Base-by-base conservation (phyloP, 2,888 invertebrate species). In the Tetragonisca angustula region DNA sequence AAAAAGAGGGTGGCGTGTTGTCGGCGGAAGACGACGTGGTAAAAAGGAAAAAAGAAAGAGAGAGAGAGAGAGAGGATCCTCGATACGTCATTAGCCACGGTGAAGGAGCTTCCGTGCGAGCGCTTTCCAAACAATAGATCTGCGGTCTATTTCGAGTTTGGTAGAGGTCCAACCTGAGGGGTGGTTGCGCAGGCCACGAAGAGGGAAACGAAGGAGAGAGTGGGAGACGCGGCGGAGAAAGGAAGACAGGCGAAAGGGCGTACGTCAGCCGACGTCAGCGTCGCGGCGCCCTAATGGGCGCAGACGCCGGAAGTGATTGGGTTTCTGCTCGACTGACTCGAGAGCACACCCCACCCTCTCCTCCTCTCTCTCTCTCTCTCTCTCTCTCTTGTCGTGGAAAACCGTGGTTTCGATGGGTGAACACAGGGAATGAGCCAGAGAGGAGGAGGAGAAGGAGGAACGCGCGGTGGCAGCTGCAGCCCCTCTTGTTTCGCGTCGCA, bases 261-360 rank as follows among this genome's bases (percentile, higher is more conserved):
- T 93, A 94, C 93, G 94, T 94, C 94, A 94, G 94, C 93, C 94
- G 91, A 94, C 94, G 94, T 94, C 94, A 94, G 94, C 94, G 94
- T 95, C 94, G 94, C 95, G 94, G 94, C 94, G 93, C 94, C 94
- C 94, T 95, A 95, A 95, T 95, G 94, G 95, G 95, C 94, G 94
- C 94, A 94, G 95, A 95, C 95, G 95, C 95, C 95, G 95, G 95
- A 95, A 95, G 95, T 95, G 95, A 95, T 95, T 95, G 95, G 95
- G 95, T 95, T 95, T 95, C 95, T 94, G 94, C 95, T 94, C 94
- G 94, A 94, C 94, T 95, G 95, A 94, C 92, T 94, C 94, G 92
- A 91, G 92, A 91, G 90, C 92, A 90, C 88, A 88, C 88, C 88
- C 91, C 88, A 90, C 56, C 9, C 43, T 2, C 43, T 43, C 43